Evolutionary conservation across 1,140 invertebrate genomes (phyloP), one percentile per base, ranked within the genome.

Genomic region (Monochamus saltuarius): DNA sequence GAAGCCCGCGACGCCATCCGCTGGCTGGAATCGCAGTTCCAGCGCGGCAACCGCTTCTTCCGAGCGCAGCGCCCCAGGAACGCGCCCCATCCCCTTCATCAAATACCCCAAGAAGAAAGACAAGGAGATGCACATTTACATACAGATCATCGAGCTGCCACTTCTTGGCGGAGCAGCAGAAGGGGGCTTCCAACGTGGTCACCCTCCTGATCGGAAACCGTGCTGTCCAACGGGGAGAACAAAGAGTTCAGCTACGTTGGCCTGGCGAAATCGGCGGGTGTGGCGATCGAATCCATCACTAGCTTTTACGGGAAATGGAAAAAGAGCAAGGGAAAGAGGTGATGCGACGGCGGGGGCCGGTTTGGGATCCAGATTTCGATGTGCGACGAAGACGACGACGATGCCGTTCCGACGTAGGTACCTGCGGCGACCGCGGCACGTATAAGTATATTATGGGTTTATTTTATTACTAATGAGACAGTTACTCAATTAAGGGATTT

Each of bases 21-120:
- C 62, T 96, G 94, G 93, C 77, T 97, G 47, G 94, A 96, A 76
- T 77, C 82, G 17, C 91, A 95, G 77, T 86, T 96, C 14, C 85
- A 87, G 56, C 86, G 86, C 64, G 94, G 94, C 14, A 92, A 92
- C 61, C 81, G 92, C 52, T 94, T 89, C 73, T 76, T 92, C 59
- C 80, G 89, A 62, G 88, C 91, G 4, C 93, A 95, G 75, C 83
- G 89, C 29, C 85, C 14, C 86, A 90, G 34, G 92, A 95, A 75
- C 83, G 85, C 14, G 79, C 86, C 79, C 87, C 10, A 73, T 94
- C 8, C 86, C 89, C 0, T 82, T 89, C 6, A 82, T 93, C 43
- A 94, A 92, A 77, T 84, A 84, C 61, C 85, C 85, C 0, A 81
- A 84, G 22, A 87, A 86, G 59, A 87, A 85, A 67, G 87, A 88